These are phyloP conservation scores for Numida meleagris DNA, from an alignment of 2,113 vertebrate species.

Conservation along the genomic window DNA sequence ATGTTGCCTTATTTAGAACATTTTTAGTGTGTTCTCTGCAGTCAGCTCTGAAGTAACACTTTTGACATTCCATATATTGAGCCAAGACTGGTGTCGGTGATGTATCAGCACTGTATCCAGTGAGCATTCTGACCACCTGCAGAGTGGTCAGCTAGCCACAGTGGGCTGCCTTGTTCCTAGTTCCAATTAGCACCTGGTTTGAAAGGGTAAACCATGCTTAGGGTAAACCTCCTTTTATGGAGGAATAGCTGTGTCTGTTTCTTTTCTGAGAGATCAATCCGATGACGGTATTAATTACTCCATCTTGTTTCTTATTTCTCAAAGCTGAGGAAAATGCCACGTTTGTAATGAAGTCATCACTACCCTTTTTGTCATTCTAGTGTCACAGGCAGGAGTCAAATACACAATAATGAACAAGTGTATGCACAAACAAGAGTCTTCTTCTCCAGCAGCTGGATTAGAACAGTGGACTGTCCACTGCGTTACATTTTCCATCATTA, in stretches of 20 bases:
- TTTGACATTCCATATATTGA: neutral
- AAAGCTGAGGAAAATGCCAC: neutral
- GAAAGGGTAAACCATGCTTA: neutral
- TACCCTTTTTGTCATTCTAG: neutral
- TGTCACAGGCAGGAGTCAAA: neutral
- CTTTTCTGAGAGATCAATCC: neutral
- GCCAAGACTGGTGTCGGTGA: neutral
- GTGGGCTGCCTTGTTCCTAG: neutral
- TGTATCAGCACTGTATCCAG: neutral
- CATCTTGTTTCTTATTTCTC: neutral
- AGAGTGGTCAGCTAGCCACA: neutral
- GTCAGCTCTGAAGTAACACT: neutral
- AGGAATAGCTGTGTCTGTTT: neutral
- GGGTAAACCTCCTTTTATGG: neutral
- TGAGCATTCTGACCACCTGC: neutral
- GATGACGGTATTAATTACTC: neutral
- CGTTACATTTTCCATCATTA: neutral
- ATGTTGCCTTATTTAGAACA: neutral
- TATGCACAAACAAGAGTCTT: neutral
- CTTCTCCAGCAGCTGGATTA: neutral
- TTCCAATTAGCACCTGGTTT: neutral
- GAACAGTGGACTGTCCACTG: neutral
- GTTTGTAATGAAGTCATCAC: neutral
- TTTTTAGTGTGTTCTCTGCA: neutral
- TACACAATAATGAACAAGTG: rapidly evolving